Base-by-base conservation (phyloP, 37 sponge, comb jelly and placozoan species). In the Ianthella basta region DNA sequence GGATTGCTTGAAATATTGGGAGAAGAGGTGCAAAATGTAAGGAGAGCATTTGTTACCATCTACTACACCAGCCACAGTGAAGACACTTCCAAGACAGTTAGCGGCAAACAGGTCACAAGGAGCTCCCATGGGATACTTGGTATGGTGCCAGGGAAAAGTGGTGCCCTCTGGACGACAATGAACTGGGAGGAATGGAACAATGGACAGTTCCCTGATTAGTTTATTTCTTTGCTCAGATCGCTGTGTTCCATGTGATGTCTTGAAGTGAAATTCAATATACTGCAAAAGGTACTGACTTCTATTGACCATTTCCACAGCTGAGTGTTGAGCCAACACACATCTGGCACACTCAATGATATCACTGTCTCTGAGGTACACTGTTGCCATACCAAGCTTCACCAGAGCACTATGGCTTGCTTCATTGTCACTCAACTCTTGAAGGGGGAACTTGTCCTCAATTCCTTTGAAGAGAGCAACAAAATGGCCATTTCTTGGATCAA, bases 401-500 rank as follows among this genome's bases (percentile, higher is more conserved):
- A 91, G 53, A 60, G 34, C 82, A 4, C 5, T 4, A 33, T 50
- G 41, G 35, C 61, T 59, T 23, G 34, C 27, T 59, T 32, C 21
- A 35, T 35, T 55, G 29, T 86, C 24, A n/a, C 66, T 8, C 37
- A 87, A 65, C n/a, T 21, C 29, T 16, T 70, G 67, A 25, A 60
- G 60, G 37, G 91, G 91, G 70, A 91, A 91, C 19, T 82, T 67
- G 20, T 77, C 91, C 1, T 91, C 91, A 60, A 0, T 24, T 10
- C 24, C 44, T 27, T 60, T 59, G 72, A 82, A 91, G 4, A 91
- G 60, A 15, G 14, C 21, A 14, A 19, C 56, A 32, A 91, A 37
- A 20, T 38, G 64, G 36, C 12, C 4, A 19, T 82, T 61, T 16
- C 14, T 44, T 80, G 81, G 53, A 69, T 86, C 84, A 59, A 91